Evolutionary conservation across 2,797 vertebrate genomes (phyloP), one percentile per base, ranked within the genome.

Genomic region (Acrossocheilus fasciatus): DNA sequence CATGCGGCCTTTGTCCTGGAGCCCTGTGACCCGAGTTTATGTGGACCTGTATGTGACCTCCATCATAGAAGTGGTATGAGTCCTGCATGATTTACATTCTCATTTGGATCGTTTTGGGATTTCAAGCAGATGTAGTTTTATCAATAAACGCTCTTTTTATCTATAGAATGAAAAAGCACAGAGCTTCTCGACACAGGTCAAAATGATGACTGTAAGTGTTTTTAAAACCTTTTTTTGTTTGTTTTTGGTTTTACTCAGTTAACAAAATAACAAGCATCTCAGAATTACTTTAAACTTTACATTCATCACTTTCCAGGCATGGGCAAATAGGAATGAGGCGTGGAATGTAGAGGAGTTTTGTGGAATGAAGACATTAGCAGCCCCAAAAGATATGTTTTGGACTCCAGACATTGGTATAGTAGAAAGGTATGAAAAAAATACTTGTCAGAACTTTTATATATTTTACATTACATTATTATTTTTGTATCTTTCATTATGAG

Each of bases 361-460:
- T 87, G 86, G 64, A n/a, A 87, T 87, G 52, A 3, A 0, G 0
- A 12, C 9, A 30, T 47, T 87, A 20, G 54, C 17, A 11, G 64
- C 39, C 36, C 64, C 39, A 20, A 82, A 87, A 59, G 26, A 78
- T 2, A 34, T 45, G 11, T 52, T 87, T 6, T 87, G 86, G 86
- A 87, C 66, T 34, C 86, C 86, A n/a, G 73, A 77, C 26, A 43
- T 82, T 26, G n/a, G 4, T 12, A 34, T 87, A 36, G 4, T 78
- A 17, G 66, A 87, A 43, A 87, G 50, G 81, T 87, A 68, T 2
- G 34, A 36, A 68, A 66, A 1, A 9, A 36, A 1, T 0, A 34
- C 6, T 7, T 66, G 10, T 62, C 59, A 64, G 5, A 64, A 15
- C 6, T 8, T 66, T 47, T 12, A 47, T 4, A 12, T 47, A 47